These are phyloP conservation scores for Philypnodon macrostomus DNA, from an alignment of 2,797 vertebrate genomes.

Conservation along the genomic window DNA sequence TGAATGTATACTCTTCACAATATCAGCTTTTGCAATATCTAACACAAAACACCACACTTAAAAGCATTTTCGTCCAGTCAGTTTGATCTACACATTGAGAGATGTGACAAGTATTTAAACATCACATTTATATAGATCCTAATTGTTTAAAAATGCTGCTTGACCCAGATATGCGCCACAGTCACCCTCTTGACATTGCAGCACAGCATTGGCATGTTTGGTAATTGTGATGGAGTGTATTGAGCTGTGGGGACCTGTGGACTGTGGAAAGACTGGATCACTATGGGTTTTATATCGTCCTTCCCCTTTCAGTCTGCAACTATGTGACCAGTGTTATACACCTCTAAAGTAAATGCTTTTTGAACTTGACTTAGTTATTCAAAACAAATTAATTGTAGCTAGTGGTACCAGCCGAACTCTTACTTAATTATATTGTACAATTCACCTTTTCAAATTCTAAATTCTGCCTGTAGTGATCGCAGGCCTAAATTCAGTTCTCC, in stretches of 20 bases:
- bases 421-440: constrained; percentile 25
- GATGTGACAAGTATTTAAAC: too few species aligned
- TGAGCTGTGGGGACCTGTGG: constrained; percentile 44
- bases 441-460: constrained; percentile 46
- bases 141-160: constrained; percentile 6
- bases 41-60: too few species aligned
- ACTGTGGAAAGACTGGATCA: constrained; percentile 37
- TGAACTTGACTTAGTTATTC: constrained; percentile 26
- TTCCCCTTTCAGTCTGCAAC: constrained; percentile 18
- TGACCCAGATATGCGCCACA: constrained; percentile 24
- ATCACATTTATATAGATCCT: neutral
- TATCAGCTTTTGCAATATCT: too few species aligned
- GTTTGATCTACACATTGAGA: too few species aligned
- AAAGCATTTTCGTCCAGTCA: too few species aligned
- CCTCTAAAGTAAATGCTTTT: constrained; percentile 13
- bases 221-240: constrained; percentile 50
- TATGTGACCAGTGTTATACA: constrained; percentile 5
- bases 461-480: constrained; percentile 1
- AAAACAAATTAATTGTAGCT: constrained; percentile 29
- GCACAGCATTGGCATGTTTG: constrained; percentile 30
- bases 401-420: constrained; percentile 15
- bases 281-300: constrained; percentile 16
- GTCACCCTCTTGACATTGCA: constrained; percentile 54
- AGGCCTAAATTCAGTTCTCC: constrained; percentile 23
- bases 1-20: too few species aligned